phyloP scores from a whole-genome alignment of 2,113 vertebrate genomes.

The Cephalopterus ornatus region DNA sequence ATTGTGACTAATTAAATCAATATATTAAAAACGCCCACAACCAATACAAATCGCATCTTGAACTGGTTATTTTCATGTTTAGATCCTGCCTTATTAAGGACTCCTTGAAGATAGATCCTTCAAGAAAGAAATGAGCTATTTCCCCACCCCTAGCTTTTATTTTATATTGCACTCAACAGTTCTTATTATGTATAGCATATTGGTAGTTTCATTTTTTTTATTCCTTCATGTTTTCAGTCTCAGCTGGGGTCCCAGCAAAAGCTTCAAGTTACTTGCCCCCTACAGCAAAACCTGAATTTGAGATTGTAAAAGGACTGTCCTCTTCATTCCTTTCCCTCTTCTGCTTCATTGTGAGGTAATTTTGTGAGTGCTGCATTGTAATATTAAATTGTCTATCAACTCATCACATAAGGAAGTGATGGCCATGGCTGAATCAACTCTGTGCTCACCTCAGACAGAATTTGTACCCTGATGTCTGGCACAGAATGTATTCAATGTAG shows the following conservation, averaged over 20 bases:
- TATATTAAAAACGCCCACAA: constrained; percentile 27
- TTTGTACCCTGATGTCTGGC: neutral
- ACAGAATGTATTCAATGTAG: neutral
- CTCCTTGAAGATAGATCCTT: neutral
- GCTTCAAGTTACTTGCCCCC: neutral
- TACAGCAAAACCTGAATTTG: neutral
- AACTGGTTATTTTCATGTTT: neutral
- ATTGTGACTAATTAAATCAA: constrained; percentile 67
- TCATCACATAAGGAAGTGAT: neutral
- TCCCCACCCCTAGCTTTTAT: neutral
- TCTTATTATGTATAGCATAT: neutral
- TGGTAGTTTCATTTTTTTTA: neutral
- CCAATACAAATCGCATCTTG: constrained; percentile 4
- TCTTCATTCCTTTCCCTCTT: neutral
- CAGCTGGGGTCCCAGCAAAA: neutral
- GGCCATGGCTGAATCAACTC: neutral
- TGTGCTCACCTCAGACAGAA: neutral
- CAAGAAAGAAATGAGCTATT: neutral
- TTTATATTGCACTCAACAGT: neutral
- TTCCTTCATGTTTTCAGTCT: neutral
- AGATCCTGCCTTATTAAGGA: constrained; percentile 27
- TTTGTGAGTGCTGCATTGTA: neutral
- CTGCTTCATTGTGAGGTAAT: neutral
- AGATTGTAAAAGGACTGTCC: neutral
- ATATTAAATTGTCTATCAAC: neutral